phyloP scores from a whole-genome alignment of 2,888 invertebrate species.

The Tachina lurida region DNA sequence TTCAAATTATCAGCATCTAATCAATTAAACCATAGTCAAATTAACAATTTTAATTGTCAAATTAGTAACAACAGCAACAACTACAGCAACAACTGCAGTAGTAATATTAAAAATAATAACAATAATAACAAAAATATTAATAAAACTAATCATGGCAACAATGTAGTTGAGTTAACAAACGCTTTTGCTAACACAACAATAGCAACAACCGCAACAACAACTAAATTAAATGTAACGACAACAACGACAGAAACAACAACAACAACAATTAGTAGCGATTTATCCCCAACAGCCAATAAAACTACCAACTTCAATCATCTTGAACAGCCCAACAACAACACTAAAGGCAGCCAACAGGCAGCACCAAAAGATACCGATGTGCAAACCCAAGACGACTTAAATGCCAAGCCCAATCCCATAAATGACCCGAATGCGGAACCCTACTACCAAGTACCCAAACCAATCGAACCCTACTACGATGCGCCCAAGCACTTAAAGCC shows the following conservation, averaged over 20 bases:
- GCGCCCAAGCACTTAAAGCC: constrained; percentile 83
- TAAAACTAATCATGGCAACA: constrained; percentile 60
- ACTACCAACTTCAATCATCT: constrained; percentile 47
- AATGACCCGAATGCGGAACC: constrained; percentile 74
- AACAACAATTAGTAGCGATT: constrained; percentile 59
- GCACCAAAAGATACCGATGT: constrained; percentile 5
- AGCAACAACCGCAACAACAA: constrained; percentile 69
- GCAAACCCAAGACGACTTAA: not conserved
- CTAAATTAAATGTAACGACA: constrained; percentile 56
- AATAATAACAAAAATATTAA: constrained; percentile 65
- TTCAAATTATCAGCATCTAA: constrained; percentile 63
- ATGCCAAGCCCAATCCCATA: constrained; percentile 10
- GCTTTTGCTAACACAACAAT: constrained; percentile 72
- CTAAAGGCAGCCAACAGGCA: not conserved
- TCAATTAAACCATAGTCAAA: constrained; percentile 68
- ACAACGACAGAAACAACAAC: constrained; percentile 62
- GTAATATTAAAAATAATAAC: constrained; percentile 55
- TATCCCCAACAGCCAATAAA: constrained; percentile 34
- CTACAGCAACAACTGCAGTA: constrained; percentile 72
- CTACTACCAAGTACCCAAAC: constrained; percentile 82
- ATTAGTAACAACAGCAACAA: constrained; percentile 70
- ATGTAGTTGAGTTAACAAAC: constrained; percentile 72
- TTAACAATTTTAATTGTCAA: constrained; percentile 60
- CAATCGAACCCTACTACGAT: constrained; percentile 82
- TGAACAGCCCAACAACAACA: constrained; percentile 42